Evolutionary conservation across 1,140 invertebrate genomes (phyloP).

Genomic region (Tribolium castaneum): DNA sequence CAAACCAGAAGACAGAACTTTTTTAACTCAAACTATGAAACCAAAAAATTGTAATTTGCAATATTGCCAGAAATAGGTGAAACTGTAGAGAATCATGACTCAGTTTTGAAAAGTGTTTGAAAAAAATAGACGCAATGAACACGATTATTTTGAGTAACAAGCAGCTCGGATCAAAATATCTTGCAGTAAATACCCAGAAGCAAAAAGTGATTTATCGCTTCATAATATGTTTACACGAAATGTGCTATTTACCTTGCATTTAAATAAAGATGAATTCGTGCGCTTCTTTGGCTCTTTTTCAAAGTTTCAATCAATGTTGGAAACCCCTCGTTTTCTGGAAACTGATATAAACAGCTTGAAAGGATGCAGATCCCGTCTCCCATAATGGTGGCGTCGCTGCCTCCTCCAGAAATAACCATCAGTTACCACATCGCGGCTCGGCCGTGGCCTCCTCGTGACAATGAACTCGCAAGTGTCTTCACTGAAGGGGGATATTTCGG

Average conservation of each 20-base stretch:
- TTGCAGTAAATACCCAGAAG: not conserved
- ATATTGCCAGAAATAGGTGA: too few species aligned
- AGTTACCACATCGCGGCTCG: not conserved
- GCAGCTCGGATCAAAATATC: not conserved
- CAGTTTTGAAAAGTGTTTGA: too few species aligned
- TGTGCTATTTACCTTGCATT: not conserved
- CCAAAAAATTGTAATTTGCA: too few species aligned
- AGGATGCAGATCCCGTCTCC: slow-evolving; percentile 39
- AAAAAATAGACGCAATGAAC: not conserved
- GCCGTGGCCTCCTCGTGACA: slow-evolving; percentile 41
- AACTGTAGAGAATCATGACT: too few species aligned
- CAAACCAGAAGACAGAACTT: too few species aligned
- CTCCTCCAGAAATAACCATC: slow-evolving; percentile 40
- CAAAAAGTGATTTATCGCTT: not conserved
- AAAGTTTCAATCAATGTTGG: not conserved
- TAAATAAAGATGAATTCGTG: not conserved
- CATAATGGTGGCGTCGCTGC: slow-evolving; percentile 36
- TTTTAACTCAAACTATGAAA: too few species aligned
- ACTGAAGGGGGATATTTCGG: slow-evolving; percentile 26
- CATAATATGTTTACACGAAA: not conserved
- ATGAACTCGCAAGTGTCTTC: slow-evolving; percentile 48
- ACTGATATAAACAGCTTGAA: slow-evolving; percentile 46
- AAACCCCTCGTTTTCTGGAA: slow-evolving; percentile 41
- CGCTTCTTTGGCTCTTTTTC: not conserved
- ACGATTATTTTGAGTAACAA: not conserved